These are phyloP conservation scores for Myzus persicae DNA, from an alignment of 1,140 invertebrate genomes.

Conservation along the genomic window DNA sequence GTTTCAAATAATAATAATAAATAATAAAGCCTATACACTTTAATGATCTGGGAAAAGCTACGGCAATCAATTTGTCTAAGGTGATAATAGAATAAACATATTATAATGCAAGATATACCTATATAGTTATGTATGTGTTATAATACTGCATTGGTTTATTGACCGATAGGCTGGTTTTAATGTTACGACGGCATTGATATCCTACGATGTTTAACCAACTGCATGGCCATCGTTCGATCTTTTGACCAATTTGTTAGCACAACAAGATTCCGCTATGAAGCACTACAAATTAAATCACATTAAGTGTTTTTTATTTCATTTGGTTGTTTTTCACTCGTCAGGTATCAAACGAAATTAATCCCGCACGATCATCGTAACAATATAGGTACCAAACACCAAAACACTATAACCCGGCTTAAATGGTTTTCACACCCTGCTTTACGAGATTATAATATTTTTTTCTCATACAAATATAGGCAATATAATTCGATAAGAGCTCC, in stretches of 20 bases:
- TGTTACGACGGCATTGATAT: background rate
- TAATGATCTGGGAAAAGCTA: constrained; percentile 58
- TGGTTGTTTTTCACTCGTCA: too few relatives aligned
- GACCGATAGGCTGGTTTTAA: constrained; percentile 35
- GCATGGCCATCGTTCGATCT: background rate
- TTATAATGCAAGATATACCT: background rate
- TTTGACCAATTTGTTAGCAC: too few relatives aligned
- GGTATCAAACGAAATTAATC: too few relatives aligned
- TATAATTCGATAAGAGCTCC: background rate
- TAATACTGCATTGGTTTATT: constrained; percentile 12
- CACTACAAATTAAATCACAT: background rate
- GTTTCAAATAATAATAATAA: background rate
- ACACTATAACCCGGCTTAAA: background rate
- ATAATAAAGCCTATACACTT: constrained; percentile 19
- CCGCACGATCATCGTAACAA: too few relatives aligned
- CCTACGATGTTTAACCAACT: background rate
- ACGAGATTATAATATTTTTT: background rate
- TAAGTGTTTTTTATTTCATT: background rate
- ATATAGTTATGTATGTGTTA: background rate
- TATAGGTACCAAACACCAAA: background rate
- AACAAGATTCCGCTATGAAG: too few relatives aligned
- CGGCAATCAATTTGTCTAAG: constrained; percentile 54
- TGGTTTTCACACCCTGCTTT: background rate
- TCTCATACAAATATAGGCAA: background rate
- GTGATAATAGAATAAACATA: constrained; percentile 6